Percentiles rank a stretch among this genome's conserved stretches.
Conservation (phyloP, 2,113 vertebrate genomes). For the Anoura caudifer region DNA sequence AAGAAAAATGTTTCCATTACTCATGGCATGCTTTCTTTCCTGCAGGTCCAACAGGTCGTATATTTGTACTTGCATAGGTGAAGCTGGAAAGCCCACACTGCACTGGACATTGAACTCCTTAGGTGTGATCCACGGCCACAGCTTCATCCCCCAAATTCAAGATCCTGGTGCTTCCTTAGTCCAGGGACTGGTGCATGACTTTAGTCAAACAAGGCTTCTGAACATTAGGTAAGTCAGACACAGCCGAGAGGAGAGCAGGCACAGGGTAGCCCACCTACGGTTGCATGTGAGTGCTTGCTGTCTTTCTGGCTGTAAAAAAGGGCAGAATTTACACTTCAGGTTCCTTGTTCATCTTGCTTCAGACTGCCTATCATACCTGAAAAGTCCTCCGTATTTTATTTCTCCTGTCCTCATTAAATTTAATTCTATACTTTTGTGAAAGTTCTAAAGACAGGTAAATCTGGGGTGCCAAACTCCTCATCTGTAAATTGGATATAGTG, state of each 20-base stretch:
- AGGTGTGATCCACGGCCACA: neutral
- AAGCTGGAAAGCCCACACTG: neutral
- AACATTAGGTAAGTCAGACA: neutral
- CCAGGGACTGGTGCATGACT: neutral
- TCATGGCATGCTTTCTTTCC: neutral
- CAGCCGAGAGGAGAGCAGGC: neutral
- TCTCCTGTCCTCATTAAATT: neutral
- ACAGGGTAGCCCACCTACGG: fast-evolving
- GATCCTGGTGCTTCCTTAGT: neutral
- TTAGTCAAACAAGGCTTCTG: neutral
- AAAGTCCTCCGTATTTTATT: neutral
- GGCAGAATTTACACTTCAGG: neutral
- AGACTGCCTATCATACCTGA: neutral
- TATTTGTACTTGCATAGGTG: neutral
- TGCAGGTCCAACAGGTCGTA: neutral
- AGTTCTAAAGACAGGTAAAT: neutral
- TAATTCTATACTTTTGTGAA: neutral
- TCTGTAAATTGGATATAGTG: neutral
- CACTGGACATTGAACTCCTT: neutral
- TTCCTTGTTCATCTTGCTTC: neutral
- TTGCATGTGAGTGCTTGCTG: neutral
- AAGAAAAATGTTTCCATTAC: constrained; percentile 19
- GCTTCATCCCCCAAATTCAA: neutral
- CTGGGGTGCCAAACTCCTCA: neutral
- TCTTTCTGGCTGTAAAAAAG: neutral